Percentiles rank a stretch among this genome's conserved stretches.
Evolutionary conservation across 2,888 invertebrate species (phyloP).

Genomic region (Seira musarum): DNA sequence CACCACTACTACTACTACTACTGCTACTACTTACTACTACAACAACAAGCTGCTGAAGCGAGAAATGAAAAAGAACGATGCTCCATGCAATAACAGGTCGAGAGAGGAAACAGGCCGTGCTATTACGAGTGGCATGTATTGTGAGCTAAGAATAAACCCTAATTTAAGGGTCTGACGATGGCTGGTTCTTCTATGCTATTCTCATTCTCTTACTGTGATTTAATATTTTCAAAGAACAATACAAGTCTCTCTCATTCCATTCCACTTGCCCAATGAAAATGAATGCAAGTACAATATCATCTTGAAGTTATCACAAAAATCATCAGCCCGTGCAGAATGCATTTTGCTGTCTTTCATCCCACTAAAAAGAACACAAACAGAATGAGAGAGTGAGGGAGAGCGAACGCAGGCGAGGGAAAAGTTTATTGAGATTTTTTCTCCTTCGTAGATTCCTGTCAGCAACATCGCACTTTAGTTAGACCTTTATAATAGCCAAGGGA

Average conservation of each 20-base stretch:
- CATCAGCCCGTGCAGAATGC: constrained; percentile 33
- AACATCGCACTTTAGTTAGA: no score
- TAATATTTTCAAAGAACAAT: constrained; percentile 34
- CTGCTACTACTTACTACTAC: no score
- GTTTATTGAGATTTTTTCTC: no score
- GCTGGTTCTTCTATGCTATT: constrained; percentile 12
- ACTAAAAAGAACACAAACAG: no score
- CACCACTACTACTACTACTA: no score
- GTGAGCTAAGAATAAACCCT: constrained; percentile 16
- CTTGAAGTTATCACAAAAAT: constrained; percentile 40
- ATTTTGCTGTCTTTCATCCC: constrained; percentile 6
- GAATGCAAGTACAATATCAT: constrained; percentile 28
- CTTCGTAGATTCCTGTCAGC: no score
- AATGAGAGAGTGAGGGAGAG: no score
- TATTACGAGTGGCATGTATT: constrained; percentile 1
- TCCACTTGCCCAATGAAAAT: constrained; percentile 35
- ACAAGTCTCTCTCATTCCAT: constrained; percentile 21
- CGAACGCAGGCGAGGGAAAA: no score
- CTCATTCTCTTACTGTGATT: constrained; percentile 8
- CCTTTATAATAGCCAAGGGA: no score
- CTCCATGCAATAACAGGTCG: neutral
- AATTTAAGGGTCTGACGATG: constrained; percentile 30
- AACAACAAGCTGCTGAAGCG: no score
- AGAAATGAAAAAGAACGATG: no score
- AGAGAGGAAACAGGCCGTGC: constrained; percentile 22